Conservation (phyloP, 2,888 invertebrate species). For the Sympetrum striolatum region DNA sequence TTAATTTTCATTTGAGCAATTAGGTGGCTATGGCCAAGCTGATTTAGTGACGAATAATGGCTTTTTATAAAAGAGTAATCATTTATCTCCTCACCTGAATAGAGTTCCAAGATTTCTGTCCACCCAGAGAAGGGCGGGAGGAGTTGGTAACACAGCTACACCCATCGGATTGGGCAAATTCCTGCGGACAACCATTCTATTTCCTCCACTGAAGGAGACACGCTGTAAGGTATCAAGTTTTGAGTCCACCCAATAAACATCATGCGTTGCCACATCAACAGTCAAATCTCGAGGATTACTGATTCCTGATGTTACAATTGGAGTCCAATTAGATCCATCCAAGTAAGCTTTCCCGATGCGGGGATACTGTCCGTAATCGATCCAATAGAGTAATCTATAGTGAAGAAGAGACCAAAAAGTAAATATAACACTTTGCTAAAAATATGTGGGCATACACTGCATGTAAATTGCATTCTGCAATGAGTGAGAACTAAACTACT, state of each 20-base stretch:
- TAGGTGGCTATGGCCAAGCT: no score
- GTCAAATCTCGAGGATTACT: constrained; percentile 89
- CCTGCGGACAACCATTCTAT: constrained; percentile 80
- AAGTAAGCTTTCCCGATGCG: constrained; percentile 87
- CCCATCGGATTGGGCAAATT: constrained; percentile 95
- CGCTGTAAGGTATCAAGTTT: constrained; percentile 93
- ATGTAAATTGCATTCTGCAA: not conserved
- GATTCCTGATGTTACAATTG: constrained; percentile 89
- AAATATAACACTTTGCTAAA: not conserved
- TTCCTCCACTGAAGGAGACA: constrained; percentile 82
- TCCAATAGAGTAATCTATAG: constrained; percentile 87
- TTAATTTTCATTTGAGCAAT: no score
- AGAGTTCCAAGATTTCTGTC: constrained; percentile 88
- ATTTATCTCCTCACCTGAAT: constrained; percentile 70
- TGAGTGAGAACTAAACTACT: not conserved
- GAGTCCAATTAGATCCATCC: constrained; percentile 86
- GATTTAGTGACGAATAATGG: no score
- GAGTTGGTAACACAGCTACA: constrained; percentile 79
- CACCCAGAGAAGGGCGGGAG: constrained; percentile 87
- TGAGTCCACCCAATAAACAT: constrained; percentile 98
- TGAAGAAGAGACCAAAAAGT: not conserved
- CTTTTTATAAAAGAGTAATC: no score
- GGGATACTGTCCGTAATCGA: constrained; percentile 96
- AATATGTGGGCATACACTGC: not conserved
- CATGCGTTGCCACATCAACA: constrained; percentile 91